Base-by-base conservation (phyloP, 2,113 vertebrate genomes). In the Phyllostomus hastatus region DNA sequence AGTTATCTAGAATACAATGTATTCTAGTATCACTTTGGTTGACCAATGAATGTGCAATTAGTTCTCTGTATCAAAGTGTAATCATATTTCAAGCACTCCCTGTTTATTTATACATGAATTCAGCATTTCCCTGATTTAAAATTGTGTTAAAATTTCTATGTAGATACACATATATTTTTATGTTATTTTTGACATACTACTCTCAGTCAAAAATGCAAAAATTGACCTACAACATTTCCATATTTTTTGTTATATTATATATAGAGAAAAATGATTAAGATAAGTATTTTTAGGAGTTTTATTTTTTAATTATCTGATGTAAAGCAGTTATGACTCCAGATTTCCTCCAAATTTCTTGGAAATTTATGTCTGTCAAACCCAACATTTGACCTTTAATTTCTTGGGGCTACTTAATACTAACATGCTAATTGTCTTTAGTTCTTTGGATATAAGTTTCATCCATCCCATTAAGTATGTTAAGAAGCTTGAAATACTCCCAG, bases 331-430 rank as follows among this genome's bases (percentile, higher is more conserved):
- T 52, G 73, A 95, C 1, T 70, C 26, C 1, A 88, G 4, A 78
- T 92, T 96, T 93, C 38, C 15, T 73, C 3, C 67, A 91, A 24
- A 16, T 95, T 46, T 85, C 38, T 59, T n/a, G 95, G 82, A 38
- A 93, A 95, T 92, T 5, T 82, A 4, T 91, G 92, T 83, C 61
- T 95, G 89, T 95, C 67, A 90, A 76, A 92, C 93, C 31, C 52
- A n/a, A 87, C 22, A 94, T 95, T 96, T 97, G 28, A 93, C 96
- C 72, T 91, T 97, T 48, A 88, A 86, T 87, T 90, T 97, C 79
- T 76, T 96, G 69, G 81, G 73, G 95, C 90, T 94, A 78, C 76
- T 92, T 85, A 88, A 76, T 67, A 33, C 75, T 57, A 94, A 95
- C 92, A 57, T 43, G 61, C 5, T 94, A 96, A 94, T 95, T 16